These are phyloP conservation scores for Rutpela maculata DNA, from an alignment of 2,888 invertebrate genomes.

Conservation along the genomic window DNA sequence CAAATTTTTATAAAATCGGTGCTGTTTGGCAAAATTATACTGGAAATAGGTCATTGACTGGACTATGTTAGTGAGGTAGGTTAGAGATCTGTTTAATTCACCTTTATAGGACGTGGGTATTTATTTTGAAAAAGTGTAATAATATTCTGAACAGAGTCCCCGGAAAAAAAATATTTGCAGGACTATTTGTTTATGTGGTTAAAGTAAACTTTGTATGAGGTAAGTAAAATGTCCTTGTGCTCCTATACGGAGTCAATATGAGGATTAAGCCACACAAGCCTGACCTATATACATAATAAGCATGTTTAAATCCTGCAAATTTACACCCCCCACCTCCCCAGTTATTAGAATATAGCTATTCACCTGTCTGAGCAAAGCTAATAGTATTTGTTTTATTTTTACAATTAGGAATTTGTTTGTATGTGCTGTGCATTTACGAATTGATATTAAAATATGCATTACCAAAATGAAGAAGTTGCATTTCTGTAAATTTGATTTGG, in stretches of 20 bases:
- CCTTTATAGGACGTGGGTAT: no score
- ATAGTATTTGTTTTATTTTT: conserved; percentile 8
- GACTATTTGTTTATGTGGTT: not conserved
- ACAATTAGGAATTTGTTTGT: conserved; percentile 5
- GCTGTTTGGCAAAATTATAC: no score
- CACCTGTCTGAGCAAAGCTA: not conserved
- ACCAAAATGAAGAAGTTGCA: conserved; percentile 11
- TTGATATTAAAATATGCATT: not conserved
- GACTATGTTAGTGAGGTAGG: no score
- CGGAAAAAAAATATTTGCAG: not conserved
- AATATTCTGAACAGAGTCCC: no score
- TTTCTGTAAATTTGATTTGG: not conserved
- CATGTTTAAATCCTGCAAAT: not conserved
- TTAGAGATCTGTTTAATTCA: no score
- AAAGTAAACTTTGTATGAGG: not conserved
- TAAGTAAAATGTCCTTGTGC: not conserved
- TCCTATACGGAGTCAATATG: not conserved
- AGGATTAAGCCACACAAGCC: not conserved
- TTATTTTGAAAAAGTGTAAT: no score
- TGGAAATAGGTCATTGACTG: no score
- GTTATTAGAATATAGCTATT: conserved; percentile 4
- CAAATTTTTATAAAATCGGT: no score
- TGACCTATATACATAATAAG: conserved; percentile 4
- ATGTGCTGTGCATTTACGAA: conserved; percentile 1
- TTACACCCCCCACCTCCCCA: not conserved